Base-by-base conservation (phyloP, 2,888 invertebrate genomes). In the Pristionchus mayeri region DNA sequence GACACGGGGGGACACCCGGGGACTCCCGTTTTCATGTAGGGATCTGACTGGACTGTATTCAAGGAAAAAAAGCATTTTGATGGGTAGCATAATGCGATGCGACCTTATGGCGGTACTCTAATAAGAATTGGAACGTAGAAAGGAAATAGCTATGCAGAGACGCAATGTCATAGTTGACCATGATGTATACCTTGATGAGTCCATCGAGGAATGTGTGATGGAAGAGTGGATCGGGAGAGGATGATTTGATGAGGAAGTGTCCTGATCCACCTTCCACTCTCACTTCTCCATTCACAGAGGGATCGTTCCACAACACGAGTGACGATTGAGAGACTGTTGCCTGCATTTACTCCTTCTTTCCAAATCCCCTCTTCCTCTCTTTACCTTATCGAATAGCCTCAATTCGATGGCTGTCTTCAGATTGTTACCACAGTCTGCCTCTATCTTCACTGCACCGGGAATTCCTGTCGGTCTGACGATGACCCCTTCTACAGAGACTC, bases 251-350 rank as follows among this genome's bases (percentile, higher is more conserved):
- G 11, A 63, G 13, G 76, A 90, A 91, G 79, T 90, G 88, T 27
- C 91, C 91, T n/a, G 90, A 90, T 48, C 91, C 91, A 13, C 91
- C 91, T 13, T 80, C 40, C 52, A 91, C 82, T 16, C 85, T 81
- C 3, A 85, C 85, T 3, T 37, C 48, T 52, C 87, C 88, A 24
- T 85, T 86, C 6, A 86, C 87, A 3, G 87, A 86, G 18, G 84
- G 80, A 71, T 90, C 89, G 85, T 91, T 91, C 90, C 90, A 91
- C 16, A 91, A 67, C 24, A 90, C 87, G 34, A 83, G 21, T 11
- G 71, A 83, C 21, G 67, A 71, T n/a, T n/a, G 71, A 21, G 27
- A 50, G 9, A 63, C 71, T 21, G n/a, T n/a, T 2, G 71, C 67
- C 83, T 82, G 34, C n/a, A n/a, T n/a, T n/a, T n/a, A n/a, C n/a